Evolutionary conservation across 1,140 invertebrate species (phyloP).

Genomic region (Nasonia giraulti): DNA sequence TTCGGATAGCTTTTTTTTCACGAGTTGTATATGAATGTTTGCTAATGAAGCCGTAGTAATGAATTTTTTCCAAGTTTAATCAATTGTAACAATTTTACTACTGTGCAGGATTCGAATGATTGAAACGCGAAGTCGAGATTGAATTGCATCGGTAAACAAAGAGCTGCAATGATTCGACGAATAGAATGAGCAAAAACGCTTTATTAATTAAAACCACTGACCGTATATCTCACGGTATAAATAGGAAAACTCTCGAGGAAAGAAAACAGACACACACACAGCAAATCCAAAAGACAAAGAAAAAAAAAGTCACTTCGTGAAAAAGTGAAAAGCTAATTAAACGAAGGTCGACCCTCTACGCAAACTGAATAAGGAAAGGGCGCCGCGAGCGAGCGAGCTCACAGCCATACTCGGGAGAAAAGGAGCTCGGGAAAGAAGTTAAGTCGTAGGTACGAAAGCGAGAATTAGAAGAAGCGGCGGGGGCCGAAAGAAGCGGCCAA

Average conservation of each 20-base stretch:
- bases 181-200: no score
- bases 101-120: no score
- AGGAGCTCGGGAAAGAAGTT: slow-evolving; percentile 12
- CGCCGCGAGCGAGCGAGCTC: neutral
- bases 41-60: no score
- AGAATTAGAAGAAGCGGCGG: neutral
- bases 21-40: no score
- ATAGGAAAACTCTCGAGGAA: neutral
- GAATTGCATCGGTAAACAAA: no score
- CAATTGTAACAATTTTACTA: no score
- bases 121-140: no score
- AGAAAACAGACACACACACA: neutral
- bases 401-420: neutral
- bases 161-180: no score
- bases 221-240: no score
- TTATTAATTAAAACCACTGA: no score
- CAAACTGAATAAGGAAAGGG: slow-evolving; percentile 8
- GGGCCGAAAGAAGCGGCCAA: neutral
- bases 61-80: no score
- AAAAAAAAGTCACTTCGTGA: neutral
- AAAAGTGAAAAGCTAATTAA: slow-evolving; percentile 30
- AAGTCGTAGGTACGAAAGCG: slow-evolving; percentile 4
- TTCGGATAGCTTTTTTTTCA: neutral
- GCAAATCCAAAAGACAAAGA: neutral
- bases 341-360: neutral